Evolutionary conservation across 2,888 invertebrate species (phyloP).

Genomic region (Pimpla rufipes): DNA sequence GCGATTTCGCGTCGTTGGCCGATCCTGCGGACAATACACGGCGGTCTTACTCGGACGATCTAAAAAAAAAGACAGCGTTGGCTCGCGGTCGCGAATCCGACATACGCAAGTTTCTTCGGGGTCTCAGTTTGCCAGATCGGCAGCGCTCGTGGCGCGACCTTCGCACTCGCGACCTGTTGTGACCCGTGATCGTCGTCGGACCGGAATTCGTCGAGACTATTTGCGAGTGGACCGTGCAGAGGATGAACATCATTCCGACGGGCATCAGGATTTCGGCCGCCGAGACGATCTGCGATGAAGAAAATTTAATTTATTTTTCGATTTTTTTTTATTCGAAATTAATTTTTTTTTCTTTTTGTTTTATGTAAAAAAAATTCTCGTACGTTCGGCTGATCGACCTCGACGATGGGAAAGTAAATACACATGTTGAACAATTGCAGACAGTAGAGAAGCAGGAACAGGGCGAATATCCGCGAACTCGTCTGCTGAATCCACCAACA

Average conservation of each 20-base stretch:
- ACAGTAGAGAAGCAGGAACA: constrained; percentile 92
- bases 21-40: constrained; percentile 69
- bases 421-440: constrained; percentile 90
- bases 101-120: constrained; percentile 78
- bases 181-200: constrained; percentile 72
- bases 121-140: constrained; percentile 80
- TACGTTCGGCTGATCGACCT: constrained; percentile 86
- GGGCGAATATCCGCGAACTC: constrained; percentile 90
- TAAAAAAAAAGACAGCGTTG: background rate
- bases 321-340: too few relatives aligned
- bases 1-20: constrained; percentile 77
- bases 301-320: too few relatives aligned
- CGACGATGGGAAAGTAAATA: constrained; percentile 85
- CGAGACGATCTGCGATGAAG: constrained; percentile 86
- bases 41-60: background rate
- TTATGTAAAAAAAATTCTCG: constrained; percentile 74
- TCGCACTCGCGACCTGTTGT: constrained; percentile 76
- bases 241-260: constrained; percentile 90
- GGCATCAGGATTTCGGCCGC: constrained; percentile 91
- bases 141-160: constrained; percentile 79
- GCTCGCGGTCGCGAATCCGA: constrained; percentile 6
- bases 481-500: constrained; percentile 97
- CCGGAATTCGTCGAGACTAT: constrained; percentile 90
- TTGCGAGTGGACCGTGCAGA: constrained; percentile 93
- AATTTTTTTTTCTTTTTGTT: too few relatives aligned